Percentiles rank a stretch among this genome's conserved stretches.
These are phyloP conservation scores for Oreochromis grahami DNA, from an alignment of 2,797 vertebrate genomes.

Conservation along the genomic window DNA sequence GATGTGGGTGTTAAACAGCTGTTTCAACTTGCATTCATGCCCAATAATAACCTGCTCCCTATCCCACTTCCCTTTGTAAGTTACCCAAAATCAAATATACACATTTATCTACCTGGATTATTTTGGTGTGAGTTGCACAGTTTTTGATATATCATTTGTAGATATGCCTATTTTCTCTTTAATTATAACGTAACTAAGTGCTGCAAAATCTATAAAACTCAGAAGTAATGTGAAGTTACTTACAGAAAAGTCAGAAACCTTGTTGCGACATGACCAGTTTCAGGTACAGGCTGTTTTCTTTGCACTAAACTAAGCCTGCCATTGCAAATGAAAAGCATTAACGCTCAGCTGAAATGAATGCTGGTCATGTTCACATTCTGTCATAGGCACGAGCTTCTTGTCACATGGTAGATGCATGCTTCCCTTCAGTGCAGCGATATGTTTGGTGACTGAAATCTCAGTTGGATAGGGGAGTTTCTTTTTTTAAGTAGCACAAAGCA, in stretches of 20 bases:
- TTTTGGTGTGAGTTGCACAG: not conserved
- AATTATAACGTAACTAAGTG: accelerated
- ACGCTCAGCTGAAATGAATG: not conserved
- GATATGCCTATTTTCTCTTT: accelerated
- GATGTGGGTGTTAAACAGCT: constrained; percentile 46
- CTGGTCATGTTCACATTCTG: not conserved
- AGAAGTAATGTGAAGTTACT: not conserved
- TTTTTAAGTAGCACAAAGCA: not conserved
- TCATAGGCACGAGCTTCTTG: not conserved
- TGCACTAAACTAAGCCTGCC: not conserved
- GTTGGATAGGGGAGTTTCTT: accelerated
- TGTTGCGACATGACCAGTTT: not conserved
- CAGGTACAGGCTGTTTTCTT: not conserved
- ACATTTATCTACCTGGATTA: not conserved
- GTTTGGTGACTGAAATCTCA: not conserved
- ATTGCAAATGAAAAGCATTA: not conserved
- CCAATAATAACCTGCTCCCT: not conserved
- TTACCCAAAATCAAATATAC: not conserved
- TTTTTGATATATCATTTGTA: not conserved
- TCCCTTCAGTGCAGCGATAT: not conserved
- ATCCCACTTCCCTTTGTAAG: not conserved
- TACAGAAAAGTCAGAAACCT: not conserved
- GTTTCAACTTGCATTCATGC: constrained; percentile 6
- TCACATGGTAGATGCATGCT: not conserved
- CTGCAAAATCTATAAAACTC: not conserved